Evolutionary conservation across 2,888 invertebrate species (phyloP), one percentile per base, ranked within the genome.

Genomic region (Brenthis daphne): DNA sequence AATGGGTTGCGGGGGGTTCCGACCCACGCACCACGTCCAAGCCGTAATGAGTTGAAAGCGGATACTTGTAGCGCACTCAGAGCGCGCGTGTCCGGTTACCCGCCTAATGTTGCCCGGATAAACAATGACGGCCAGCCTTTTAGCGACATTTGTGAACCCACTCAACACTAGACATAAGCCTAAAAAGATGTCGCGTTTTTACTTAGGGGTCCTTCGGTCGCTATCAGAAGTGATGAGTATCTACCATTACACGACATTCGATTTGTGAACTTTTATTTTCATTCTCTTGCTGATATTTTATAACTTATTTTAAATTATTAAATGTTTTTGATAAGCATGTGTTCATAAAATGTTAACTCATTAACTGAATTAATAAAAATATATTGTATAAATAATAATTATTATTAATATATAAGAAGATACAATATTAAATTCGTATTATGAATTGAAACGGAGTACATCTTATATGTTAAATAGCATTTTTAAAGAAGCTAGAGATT

Each of bases 51-150:
- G 92, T 92, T 92, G 92, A 92, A 92, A 92, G 92, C 92, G 90
- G 92, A 92, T 92, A 92, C 92, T 92, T 92, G 92, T 92, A 92
- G 90, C 91, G 91, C 92, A 92, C 92, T 92, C 92, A 92, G 88
- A 83, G 84, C 88, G 91, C 86, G 89, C 92, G 92, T 92, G 92
- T 92, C 92, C 92, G 91, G 92, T 92, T 92, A 91, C 92, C 89
- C 90, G 91, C 90, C 91, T 92, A 92, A 92, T 92, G 92, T 90
- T 88, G 86, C 85, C 89, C 91, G 92, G 92, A 92, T 92, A 92
- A 92, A 92, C 92, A 92, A 92, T 91, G 92, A 91, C 91, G 91
- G 88, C 89, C 90, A 90, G 92, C 91, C 92, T 92, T 92, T 92
- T 92, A 92, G 92, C 88, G 92, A 92, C 92, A 91, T 91, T 91